These are phyloP conservation scores for Odobenus rosmarus DNA, from an alignment of 2,113 vertebrate genomes.

Conservation along the genomic window DNA sequence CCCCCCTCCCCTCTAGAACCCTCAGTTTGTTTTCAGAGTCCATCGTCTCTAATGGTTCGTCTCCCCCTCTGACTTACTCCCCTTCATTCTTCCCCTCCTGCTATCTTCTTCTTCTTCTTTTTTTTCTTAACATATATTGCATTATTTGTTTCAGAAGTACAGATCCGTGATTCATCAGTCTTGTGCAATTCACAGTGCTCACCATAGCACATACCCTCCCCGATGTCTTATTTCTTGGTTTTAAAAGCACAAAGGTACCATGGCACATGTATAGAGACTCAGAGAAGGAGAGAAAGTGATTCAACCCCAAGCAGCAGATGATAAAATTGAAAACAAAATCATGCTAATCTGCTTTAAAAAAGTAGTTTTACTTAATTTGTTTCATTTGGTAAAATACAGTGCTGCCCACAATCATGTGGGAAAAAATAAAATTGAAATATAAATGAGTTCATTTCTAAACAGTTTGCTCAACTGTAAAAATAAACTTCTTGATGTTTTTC, in stretches of 20 bases:
- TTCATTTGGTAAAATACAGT: not conserved
- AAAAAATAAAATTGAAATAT: not conserved
- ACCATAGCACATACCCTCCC: no score
- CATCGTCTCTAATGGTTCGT: no score
- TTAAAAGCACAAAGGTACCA: constrained; percentile 10
- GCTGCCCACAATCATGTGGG: not conserved
- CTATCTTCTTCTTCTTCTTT: no score
- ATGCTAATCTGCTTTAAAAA: not conserved
- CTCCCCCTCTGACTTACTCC: no score
- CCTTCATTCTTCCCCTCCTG: no score
- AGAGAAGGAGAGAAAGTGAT: not conserved
- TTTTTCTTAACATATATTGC: no score
- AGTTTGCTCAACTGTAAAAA: constrained; percentile 29
- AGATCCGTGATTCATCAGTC: no score
- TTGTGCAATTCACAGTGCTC: no score
- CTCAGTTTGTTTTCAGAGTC: no score
- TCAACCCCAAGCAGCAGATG: not conserved
- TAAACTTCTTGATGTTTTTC: constrained; percentile 20
- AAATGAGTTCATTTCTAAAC: constrained; percentile 14
- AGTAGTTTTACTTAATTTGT: not conserved
- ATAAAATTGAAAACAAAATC: constrained; percentile 1
- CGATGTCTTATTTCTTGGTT: constrained; percentile 25
- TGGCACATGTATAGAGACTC: not conserved
- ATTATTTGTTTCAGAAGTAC: no score
- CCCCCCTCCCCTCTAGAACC: no score